phyloP scores from a whole-genome alignment of 2,888 invertebrate species.

The Tuberolachnus salignus region DNA sequence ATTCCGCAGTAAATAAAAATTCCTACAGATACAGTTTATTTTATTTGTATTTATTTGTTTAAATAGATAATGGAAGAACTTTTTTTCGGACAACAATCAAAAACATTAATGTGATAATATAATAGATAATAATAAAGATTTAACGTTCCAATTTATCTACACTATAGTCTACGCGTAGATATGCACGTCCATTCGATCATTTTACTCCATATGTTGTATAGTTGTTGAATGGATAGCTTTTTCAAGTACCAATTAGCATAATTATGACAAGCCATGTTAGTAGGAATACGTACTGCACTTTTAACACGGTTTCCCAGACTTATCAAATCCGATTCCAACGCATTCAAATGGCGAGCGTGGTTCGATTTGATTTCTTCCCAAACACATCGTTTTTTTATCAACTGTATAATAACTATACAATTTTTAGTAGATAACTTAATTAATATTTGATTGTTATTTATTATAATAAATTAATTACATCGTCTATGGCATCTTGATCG shows the following conservation, averaged over 20 bases:
- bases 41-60: too few species aligned
- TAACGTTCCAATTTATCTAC: background rate
- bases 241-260: constrained; percentile 14
- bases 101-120: too few species aligned
- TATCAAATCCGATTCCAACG: constrained; percentile 17
- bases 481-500: constrained; percentile 3
- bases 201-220: constrained; percentile 32
- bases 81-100: too few species aligned
- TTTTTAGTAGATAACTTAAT: background rate
- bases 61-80: too few species aligned
- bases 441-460: background rate
- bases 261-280: background rate
- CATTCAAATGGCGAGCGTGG: background rate
- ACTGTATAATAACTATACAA: constrained; percentile 7
- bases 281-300: background rate
- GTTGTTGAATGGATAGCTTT: constrained; percentile 18
- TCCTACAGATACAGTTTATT: too few species aligned
- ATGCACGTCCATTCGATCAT: background rate
- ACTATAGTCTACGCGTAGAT: background rate
- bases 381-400: constrained; percentile 5
- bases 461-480: constrained; percentile 11
- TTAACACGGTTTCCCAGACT: constrained; percentile 17
- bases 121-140: background rate
- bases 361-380: constrained; percentile 11
- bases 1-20: too few species aligned